Base-by-base conservation (phyloP, 37 sponge, comb jelly and placozoan genomes). In the Haliclona indistincta region DNA sequence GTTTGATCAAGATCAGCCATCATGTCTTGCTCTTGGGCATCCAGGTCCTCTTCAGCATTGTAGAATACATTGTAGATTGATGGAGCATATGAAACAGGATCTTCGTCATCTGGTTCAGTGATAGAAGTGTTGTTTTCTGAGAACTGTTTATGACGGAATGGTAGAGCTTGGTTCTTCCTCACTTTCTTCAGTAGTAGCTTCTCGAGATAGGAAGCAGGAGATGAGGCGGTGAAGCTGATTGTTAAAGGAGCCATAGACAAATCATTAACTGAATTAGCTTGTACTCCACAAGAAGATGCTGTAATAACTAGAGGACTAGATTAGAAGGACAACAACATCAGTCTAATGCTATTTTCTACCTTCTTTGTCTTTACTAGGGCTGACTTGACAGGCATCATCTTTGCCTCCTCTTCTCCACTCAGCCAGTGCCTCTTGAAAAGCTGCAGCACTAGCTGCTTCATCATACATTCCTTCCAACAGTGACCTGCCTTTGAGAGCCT, bases 341-440 rank as follows among this genome's bases (percentile, higher is more conserved):
- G 30, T 29, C 10, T 28, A 23, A 73, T 13, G 33, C 20, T 38
- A 42, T 4, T 42, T 38, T 36, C 23, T 8, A 4, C 4, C 2
- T 43, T 25, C 11, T 11, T 69, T 6, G 17, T 39, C 23, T 38
- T 3, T 26, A 30, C 49, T 4, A 4, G 4, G 49, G 13, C 20
- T 25, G 49, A 38, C 25, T 42, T 32, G 20, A 51, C 20, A 49
- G 29, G 37, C 56, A 1, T 32, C 25, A 17, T 49, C 35, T 47
- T 38, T 49, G 7, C 51, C 55, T n/a, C 73, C 44, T 5, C 44
- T 55, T 40, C 93, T 72, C 93, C 93, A 93, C 32, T 79, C 86
- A 25, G 64, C 34, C 3, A 93, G 78, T 17, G 93, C 93, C 51
- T 93, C 83, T 44, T 81, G 86, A 30, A 93, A 93, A 20, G 86